Percentiles rank a stretch among this genome's conserved stretches.
These are phyloP conservation scores for Philopotamus ludificatus DNA, from an alignment of 1,140 invertebrate genomes.

Conservation along the genomic window DNA sequence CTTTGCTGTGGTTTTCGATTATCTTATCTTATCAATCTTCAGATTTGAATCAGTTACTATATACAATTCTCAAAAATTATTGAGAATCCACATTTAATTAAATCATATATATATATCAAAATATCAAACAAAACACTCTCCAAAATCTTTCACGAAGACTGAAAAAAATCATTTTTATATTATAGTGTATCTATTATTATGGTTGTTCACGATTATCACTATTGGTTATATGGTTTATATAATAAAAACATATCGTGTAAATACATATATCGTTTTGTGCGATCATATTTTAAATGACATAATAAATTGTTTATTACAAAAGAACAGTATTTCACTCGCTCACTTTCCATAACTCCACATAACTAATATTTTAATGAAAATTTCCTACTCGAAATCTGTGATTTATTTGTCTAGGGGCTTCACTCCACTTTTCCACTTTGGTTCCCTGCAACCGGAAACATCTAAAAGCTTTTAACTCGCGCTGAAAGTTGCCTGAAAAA, in stretches of 20 bases:
- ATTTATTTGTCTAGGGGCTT: conserved; percentile 9
- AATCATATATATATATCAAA: too few species aligned
- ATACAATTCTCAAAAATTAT: too few species aligned
- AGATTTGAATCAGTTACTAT: too few species aligned
- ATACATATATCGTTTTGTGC: too few species aligned
- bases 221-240: not conserved
- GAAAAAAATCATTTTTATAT: conserved; percentile 13
- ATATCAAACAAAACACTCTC: too few species aligned
- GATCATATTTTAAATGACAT: not conserved
- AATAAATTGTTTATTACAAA: conserved; percentile 25
- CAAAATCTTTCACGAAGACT: conserved; percentile 21
- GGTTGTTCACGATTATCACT: not conserved
- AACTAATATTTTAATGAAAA: not conserved
- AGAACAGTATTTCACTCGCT: not conserved
- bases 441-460: conserved; percentile 26
- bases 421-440: conserved; percentile 16
- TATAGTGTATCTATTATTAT: conserved; percentile 3
- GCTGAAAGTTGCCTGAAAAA: conserved; percentile 26
- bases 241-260: not conserved
- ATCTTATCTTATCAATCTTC: too few species aligned
- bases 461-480: conserved; percentile 38
- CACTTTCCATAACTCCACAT: too few species aligned
- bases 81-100: too few species aligned
- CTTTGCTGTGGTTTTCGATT: too few species aligned
- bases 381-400: not conserved